Conservation (phyloP, 1,140 invertebrate genomes). For the Telenomus remus region DNA sequence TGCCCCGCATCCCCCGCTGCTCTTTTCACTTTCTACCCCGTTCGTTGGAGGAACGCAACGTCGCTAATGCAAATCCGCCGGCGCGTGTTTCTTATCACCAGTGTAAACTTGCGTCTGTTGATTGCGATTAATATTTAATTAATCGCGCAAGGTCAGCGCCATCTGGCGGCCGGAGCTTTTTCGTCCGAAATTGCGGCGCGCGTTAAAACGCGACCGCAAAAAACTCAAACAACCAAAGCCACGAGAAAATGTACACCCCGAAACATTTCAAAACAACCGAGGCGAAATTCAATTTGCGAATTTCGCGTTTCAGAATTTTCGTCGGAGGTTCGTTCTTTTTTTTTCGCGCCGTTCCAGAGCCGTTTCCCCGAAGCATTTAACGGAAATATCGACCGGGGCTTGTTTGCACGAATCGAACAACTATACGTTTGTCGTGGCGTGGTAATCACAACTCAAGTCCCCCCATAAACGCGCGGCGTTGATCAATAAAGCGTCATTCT, state of each 20-base stretch:
- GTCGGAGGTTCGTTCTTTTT: no score
- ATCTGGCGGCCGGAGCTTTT: no score
- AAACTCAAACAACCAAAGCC: no score
- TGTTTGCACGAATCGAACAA: slow-evolving; percentile 44
- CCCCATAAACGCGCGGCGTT: slow-evolving; percentile 42
- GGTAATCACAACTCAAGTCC: slow-evolving; percentile 46
- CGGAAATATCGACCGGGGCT: slow-evolving; percentile 39
- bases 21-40: slow-evolving; percentile 4
- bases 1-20: slow-evolving; percentile 14
- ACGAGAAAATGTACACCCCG: no score
- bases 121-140: slow-evolving; percentile 40
- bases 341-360: neutral
- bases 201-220: no score
- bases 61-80: slow-evolving; percentile 28
- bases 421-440: slow-evolving; percentile 48
- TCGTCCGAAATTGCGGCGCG: no score
- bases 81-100: slow-evolving; percentile 33
- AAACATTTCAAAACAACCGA: no score
- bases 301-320: no score
- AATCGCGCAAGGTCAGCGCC: slow-evolving; percentile 4
- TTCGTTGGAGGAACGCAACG: slow-evolving; percentile 11
- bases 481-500: slow-evolving; percentile 50
- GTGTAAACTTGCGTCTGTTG: slow-evolving; percentile 28
- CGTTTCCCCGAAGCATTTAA: slow-evolving; percentile 32
- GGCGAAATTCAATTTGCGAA: no score